Conservation (phyloP, 2,113 vertebrate species). For the Platanista minor region DNA sequence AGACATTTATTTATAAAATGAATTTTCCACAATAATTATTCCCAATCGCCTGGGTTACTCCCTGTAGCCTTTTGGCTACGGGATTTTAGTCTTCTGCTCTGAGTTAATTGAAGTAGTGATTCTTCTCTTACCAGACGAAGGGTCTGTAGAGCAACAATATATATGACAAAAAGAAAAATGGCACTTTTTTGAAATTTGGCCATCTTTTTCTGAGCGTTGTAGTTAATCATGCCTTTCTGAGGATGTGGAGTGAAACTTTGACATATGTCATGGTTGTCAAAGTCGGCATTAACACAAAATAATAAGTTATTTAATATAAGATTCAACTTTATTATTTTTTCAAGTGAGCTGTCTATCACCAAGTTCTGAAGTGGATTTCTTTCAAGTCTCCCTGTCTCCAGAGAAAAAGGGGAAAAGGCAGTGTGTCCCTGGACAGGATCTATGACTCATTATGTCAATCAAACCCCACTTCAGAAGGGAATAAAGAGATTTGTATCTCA, state of each 20-base stretch:
- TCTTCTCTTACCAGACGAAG: conserved; percentile 24
- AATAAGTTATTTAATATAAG: conserved; percentile 77
- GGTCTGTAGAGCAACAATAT: not conserved
- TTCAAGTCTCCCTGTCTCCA: conserved; percentile 86
- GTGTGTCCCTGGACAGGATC: conserved; percentile 88
- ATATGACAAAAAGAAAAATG: not conserved
- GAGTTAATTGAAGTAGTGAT: conserved; percentile 31
- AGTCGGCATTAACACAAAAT: conserved; percentile 76
- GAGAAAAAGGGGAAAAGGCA: conserved; percentile 86
- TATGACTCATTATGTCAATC: conserved; percentile 92
- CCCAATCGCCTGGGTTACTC: not conserved
- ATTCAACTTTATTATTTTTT: conserved; percentile 80
- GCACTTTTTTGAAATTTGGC: not conserved
- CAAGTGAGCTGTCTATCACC: conserved; percentile 81
- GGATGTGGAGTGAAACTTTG: conserved; percentile 72
- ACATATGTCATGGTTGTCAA: conserved; percentile 72
- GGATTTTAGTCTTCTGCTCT: not conserved
- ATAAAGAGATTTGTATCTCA: conserved; percentile 91
- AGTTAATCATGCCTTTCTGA: conserved; percentile 43
- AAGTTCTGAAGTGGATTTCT: conserved; percentile 88
- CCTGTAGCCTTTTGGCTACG: not conserved
- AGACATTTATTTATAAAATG: conserved; percentile 22
- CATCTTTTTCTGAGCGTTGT: conserved; percentile 39
- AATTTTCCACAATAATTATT: conserved; percentile 16
- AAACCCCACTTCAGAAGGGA: conserved; percentile 89